Conservation (phyloP, 1,140 invertebrate genomes). For the Aphelinus certus region DNA sequence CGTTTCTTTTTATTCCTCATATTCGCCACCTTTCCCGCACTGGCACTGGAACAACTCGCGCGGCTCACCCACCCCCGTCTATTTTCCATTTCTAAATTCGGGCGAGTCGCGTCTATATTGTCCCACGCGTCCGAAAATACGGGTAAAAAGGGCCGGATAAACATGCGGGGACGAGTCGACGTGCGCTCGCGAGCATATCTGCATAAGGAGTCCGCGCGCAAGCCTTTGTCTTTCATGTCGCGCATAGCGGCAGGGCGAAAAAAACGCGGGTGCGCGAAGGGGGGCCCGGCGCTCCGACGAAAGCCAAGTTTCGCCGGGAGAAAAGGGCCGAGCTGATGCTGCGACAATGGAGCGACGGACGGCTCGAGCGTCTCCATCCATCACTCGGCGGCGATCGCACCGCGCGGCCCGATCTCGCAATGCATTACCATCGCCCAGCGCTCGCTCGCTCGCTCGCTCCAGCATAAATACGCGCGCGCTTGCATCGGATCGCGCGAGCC, state of each 20-base stretch:
- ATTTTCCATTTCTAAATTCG: no score
- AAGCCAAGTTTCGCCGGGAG: slow-evolving; percentile 22
- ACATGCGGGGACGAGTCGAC: background rate
- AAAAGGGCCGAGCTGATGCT: slow-evolving; percentile 49
- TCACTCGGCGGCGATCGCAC: slow-evolving; percentile 51
- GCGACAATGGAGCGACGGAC: background rate
- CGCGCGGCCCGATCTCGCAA: slow-evolving; percentile 54
- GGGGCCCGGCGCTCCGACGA: background rate
- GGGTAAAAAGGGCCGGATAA: background rate
- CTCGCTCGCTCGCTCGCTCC: no score
- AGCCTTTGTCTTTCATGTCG: background rate
- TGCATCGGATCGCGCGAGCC: no score
- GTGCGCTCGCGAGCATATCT: background rate
- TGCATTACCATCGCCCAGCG: slow-evolving; percentile 49
- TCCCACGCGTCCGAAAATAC: background rate
- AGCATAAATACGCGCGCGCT: no score
- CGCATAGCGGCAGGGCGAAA: slow-evolving; percentile 2
- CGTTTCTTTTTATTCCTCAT: no score
- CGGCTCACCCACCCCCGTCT: no score
- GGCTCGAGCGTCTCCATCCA: slow-evolving; percentile 60
- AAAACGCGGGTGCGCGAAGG: slow-evolving; percentile 27
- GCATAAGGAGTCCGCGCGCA: slow-evolving; percentile 10
- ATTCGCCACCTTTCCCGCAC: no score
- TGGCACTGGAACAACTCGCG: no score
- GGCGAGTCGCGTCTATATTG: no score